phyloP scores from a whole-genome alignment of 2,888 invertebrate genomes.

The Sminthurides aquaticus region DNA sequence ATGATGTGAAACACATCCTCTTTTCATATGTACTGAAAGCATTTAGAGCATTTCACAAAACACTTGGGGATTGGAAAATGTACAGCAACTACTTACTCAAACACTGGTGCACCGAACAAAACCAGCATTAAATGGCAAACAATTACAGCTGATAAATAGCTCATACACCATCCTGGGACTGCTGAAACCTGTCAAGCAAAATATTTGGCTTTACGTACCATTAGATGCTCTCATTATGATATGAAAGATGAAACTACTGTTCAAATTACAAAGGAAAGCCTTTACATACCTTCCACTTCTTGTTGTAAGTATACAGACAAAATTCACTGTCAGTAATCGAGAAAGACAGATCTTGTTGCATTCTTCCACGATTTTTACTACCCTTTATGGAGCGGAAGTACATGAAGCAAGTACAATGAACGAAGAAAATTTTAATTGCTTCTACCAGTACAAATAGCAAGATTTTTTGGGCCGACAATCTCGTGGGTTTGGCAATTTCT shows the following conservation, averaged over 20 bases:
- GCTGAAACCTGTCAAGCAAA: conserved; percentile 24
- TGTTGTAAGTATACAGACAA: no score
- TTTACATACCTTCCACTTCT: neutral
- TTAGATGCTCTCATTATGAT: no score
- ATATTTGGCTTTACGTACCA: conserved; percentile 3
- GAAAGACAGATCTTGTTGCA: neutral
- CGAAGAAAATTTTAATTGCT: conserved; percentile 28
- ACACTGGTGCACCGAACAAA: conserved; percentile 39
- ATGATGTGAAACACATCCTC: no score
- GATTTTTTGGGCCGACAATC: conserved; percentile 28
- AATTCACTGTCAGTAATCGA: neutral
- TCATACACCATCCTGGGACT: conserved; percentile 26
- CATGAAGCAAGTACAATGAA: conserved; percentile 6
- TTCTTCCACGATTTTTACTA: neutral
- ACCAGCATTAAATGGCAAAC: conserved; percentile 35
- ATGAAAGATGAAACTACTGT: no score
- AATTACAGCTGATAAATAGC: conserved; percentile 25
- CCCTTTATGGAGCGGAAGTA: neutral
- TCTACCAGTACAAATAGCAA: conserved; percentile 25
- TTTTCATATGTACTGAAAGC: no score
- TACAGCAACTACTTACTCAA: conserved; percentile 26
- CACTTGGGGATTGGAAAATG: neutral
- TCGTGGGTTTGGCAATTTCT: conserved; percentile 21
- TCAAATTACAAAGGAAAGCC: no score
- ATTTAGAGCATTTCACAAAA: neutral